Conservation (phyloP, 2,113 vertebrate genomes). For the Ictalurus punctatus region DNA sequence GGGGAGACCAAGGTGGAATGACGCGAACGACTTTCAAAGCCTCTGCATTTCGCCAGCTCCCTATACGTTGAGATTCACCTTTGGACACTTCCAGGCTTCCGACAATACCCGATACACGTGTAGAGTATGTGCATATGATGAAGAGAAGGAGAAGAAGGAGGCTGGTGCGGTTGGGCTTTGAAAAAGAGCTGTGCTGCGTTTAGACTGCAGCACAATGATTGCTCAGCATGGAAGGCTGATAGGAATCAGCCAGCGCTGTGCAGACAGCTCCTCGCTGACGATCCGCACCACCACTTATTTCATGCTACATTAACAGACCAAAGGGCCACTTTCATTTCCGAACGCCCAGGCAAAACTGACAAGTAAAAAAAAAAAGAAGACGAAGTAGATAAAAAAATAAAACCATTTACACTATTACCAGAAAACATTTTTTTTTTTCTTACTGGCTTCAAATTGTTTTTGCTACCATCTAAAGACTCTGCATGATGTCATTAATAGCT, state of each 20-base stretch:
- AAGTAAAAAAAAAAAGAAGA: conserved; percentile 16
- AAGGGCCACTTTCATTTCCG: conserved; percentile 47
- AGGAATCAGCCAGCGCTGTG: conserved; percentile 33
- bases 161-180: conserved; percentile 21
- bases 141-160: neutral
- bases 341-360: conserved; percentile 18
- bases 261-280: conserved; percentile 35
- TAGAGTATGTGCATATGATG: neutral
- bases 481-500: conserved; percentile 16
- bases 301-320: conserved; percentile 59
- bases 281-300: conserved; percentile 53
- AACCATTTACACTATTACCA: conserved; percentile 21
- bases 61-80: conserved; percentile 27
- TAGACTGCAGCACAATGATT: conserved; percentile 38
- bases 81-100: conserved; percentile 8
- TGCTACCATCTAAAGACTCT: conserved; percentile 10
- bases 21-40: conserved; percentile 46
- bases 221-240: conserved; percentile 36
- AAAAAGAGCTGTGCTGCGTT: conserved; percentile 24
- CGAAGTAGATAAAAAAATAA: neutral
- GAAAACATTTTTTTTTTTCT: conserved; percentile 35
- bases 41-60: conserved; percentile 9
- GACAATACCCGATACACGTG: conserved; percentile 1
- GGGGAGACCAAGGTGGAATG: conserved; percentile 48
- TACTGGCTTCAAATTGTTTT: conserved; percentile 25